Percentiles rank a stretch among this genome's conserved stretches.
phyloP scores from a whole-genome alignment of 2,797 vertebrate species.

The Paguma larvata region DNA sequence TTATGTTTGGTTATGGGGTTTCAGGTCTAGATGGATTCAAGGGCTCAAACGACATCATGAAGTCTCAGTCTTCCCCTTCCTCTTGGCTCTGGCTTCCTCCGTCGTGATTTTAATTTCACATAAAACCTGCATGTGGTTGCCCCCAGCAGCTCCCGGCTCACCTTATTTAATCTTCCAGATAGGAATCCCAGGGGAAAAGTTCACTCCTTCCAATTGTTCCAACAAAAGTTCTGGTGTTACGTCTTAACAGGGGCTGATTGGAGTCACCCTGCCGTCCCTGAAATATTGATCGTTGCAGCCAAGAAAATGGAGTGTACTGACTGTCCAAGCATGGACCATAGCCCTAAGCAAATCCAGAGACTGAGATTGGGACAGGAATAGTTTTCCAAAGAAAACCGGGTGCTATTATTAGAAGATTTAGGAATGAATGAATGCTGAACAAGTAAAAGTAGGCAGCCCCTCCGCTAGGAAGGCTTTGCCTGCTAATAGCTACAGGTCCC shows the following conservation, averaged over 20 bases:
- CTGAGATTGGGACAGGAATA: not conserved
- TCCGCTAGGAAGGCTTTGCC: not conserved
- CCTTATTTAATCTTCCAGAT: not conserved
- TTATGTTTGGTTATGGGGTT: not conserved
- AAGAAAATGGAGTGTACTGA: not conserved
- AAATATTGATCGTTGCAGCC: too few relatives aligned
- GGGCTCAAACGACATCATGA: not conserved
- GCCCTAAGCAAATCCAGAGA: not conserved
- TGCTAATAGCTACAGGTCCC: not conserved
- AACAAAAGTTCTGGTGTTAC: not conserved
- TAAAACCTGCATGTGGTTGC: not conserved
- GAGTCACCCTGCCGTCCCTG: not conserved
- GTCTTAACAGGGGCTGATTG: not conserved
- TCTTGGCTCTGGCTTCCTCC: not conserved
- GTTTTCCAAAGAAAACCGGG: not conserved
- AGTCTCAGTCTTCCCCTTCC: not conserved
- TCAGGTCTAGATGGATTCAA: not conserved
- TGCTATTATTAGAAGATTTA: not conserved
- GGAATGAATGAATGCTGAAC: not conserved
- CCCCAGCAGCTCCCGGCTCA: not conserved
- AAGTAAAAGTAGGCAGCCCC: not conserved
- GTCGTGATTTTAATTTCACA: not conserved
- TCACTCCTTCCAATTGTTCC: not conserved
- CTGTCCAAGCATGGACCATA: not conserved
- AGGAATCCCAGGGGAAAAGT: not conserved